Evolutionary conservation across 2,797 vertebrate species (phyloP), one percentile per base, ranked within the genome.

Genomic region (Malacoctenus gilli): DNA sequence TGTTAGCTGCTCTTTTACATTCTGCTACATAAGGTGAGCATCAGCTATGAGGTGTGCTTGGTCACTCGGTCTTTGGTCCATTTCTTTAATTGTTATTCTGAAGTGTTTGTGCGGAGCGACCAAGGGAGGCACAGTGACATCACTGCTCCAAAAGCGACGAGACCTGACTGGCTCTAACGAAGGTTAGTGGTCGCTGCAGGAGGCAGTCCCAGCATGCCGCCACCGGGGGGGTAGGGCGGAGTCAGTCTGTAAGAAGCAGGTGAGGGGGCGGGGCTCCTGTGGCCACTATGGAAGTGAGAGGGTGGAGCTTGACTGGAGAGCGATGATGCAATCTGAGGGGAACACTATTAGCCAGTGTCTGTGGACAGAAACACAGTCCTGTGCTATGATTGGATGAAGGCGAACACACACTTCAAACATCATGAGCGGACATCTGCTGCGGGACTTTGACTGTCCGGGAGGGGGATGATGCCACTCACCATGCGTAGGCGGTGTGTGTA

Each of bases 401-500:
- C 6, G 9, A n/a, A n/a, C n/a, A n/a, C n/a, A n/a, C n/a, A n/a
- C n/a, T n/a, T n/a, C n/a, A n/a, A n/a, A n/a, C n/a, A n/a, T n/a
- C n/a, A n/a, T n/a, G n/a, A n/a, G n/a, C n/a, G n/a, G n/a, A n/a
- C n/a, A n/a, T n/a, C n/a, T n/a, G n/a, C n/a, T n/a, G n/a, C n/a
- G n/a, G 9, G 9, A 4, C 25, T 28, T 9, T 28, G 6, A 5
- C 25, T 28, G 25, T 28, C 25, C 25, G 9, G 5, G 25, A 13
- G 10, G 8, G 1, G n/a, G 16, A 31, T 43, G 51, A 42, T 16
- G 16, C 61, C 47, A 80, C 85, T 79, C 10, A 91, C 91, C 84
- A 74, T 46, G 9, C 61, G 80, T 8, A 91, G 86, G 23, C 83
- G 85, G 1, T 80, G 75, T 8, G 34, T 11, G 25, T 87, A 88